phyloP scores from a whole-genome alignment of 2,888 invertebrate species.

The Gisinianus flammeolus region DNA sequence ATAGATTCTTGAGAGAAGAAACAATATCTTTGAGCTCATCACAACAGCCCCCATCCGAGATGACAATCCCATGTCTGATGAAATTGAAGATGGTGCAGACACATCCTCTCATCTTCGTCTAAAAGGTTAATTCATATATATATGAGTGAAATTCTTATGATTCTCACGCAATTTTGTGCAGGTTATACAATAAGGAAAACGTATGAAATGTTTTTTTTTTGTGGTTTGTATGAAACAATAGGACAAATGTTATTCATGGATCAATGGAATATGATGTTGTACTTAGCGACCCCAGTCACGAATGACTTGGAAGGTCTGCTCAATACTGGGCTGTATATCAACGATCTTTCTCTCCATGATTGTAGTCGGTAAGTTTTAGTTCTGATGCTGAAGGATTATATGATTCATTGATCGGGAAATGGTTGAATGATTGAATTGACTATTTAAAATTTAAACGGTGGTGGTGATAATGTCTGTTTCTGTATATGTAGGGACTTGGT shows the following conservation, averaged over 20 bases:
- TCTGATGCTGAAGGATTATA: background rate
- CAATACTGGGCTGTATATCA: slow-evolving; percentile 92
- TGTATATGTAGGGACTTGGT: slow-evolving; percentile 84
- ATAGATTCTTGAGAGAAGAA: slow-evolving; percentile 91
- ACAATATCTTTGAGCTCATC: slow-evolving; percentile 94
- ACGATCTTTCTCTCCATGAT: slow-evolving; percentile 98
- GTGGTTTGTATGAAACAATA: slow-evolving; percentile 62
- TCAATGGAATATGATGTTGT: slow-evolving; percentile 98
- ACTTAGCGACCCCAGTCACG: slow-evolving; percentile 65
- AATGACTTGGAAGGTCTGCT: slow-evolving; percentile 78
- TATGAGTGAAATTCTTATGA: background rate
- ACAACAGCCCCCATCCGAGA: slow-evolving; percentile 85
- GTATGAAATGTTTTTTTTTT: background rate
- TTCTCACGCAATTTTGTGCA: no score
- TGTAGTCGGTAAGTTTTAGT: slow-evolving; percentile 86
- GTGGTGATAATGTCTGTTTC: no score
- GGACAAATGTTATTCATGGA: slow-evolving; percentile 99
- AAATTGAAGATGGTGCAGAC: slow-evolving; percentile 66
- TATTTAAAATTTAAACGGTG: no score
- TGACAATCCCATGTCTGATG: slow-evolving; percentile 63
- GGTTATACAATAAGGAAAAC: no score
- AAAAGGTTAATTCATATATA: slow-evolving; percentile 69
- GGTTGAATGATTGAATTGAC: no score
- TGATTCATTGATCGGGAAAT: background rate
- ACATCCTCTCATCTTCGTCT: slow-evolving; percentile 68